Conservation (phyloP, 2,797 vertebrate genomes). For the Hipposideros larvatus region DNA sequence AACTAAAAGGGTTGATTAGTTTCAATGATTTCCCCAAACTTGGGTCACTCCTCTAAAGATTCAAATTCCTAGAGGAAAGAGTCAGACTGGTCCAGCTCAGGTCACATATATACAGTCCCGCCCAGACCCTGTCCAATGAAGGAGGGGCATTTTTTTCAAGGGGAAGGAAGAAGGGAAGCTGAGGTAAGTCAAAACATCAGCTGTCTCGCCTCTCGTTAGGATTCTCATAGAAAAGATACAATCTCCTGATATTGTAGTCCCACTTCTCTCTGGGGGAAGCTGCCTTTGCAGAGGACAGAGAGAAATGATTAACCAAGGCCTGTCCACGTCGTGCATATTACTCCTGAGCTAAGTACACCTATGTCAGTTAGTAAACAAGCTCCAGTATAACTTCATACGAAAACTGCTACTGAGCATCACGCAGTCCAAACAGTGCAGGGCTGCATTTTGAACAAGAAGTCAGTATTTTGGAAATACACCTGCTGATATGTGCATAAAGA, state of each 20-base stretch:
- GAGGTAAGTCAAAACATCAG: not conserved
- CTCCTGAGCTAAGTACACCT: not conserved
- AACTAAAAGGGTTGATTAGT: not conserved
- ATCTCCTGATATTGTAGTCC: not conserved
- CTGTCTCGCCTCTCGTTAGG: not conserved
- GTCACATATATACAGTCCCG: not conserved
- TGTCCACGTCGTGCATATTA: not conserved
- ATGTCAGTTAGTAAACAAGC: not conserved
- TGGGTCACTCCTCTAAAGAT: not conserved
- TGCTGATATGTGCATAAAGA: not conserved
- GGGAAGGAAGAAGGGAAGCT: not conserved
- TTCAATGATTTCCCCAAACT: constrained; percentile 13
- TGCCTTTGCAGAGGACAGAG: not conserved
- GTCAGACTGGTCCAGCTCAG: not conserved
- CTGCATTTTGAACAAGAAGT: not conserved
- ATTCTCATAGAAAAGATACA: not conserved
- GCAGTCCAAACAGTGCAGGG: not conserved
- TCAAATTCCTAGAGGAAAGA: not conserved
- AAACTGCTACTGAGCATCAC: not conserved
- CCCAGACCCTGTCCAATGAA: not conserved
- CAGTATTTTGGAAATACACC: not conserved
- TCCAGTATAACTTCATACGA: not conserved
- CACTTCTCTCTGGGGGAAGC: not conserved
- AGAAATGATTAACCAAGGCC: not conserved
- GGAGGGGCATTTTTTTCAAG: not conserved